These are phyloP conservation scores for Watersipora subatra DNA, from an alignment of 1,140 invertebrate genomes.

Conservation along the genomic window DNA sequence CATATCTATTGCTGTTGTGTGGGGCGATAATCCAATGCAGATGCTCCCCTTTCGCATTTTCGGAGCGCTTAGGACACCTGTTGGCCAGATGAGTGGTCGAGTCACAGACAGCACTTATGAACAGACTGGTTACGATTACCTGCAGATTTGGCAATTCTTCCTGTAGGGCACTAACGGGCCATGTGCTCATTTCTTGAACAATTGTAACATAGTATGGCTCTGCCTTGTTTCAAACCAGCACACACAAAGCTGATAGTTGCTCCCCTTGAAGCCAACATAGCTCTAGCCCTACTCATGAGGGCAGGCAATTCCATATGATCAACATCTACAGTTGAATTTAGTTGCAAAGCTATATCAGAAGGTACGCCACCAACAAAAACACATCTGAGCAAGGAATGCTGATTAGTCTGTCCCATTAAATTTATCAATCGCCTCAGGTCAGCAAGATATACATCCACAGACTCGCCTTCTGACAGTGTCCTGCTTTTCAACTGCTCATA, in stretches of 20 bases:
- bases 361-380: not conserved
- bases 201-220: not conserved
- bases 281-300: not conserved
- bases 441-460: not conserved
- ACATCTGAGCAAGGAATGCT: not conserved
- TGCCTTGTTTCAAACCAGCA: not conserved
- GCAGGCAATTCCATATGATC: not conserved
- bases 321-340: not conserved
- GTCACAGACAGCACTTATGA: not conserved
- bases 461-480: not conserved
- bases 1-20: not conserved
- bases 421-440: not conserved
- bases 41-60: not conserved
- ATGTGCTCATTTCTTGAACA: not conserved
- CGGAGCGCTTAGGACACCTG: not conserved
- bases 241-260: not conserved
- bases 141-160: not conserved
- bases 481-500: conserved; percentile 1
- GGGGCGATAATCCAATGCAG: not conserved
- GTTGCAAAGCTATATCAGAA: not conserved
- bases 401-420: not conserved
- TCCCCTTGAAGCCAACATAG: not conserved
- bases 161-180: not conserved
- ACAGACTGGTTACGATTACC: not conserved
- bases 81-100: not conserved